Base-by-base conservation (phyloP, 1,140 invertebrate genomes). In the Penaeus indicus region DNA sequence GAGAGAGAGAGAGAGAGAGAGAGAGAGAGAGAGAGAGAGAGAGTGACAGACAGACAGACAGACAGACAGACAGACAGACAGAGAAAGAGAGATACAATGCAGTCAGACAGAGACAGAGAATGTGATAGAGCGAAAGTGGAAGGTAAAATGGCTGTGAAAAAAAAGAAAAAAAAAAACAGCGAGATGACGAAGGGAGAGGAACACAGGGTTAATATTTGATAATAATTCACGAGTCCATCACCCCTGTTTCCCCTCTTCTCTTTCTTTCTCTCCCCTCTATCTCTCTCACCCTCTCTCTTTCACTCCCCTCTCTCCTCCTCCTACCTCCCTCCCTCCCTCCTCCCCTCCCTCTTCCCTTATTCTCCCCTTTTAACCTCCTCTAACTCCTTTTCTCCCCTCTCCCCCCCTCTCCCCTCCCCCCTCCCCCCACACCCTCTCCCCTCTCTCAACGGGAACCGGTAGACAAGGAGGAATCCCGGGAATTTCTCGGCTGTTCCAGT, bases 381-480 rank as follows among this genome's bases (percentile, higher is more conserved):
- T 60, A 19, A 8, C 27, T 32, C 38, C 19, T 25, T 60, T 19
- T 60, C 60, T 60, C 4, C n/a, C 82, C 21, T 42, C 79, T 25
- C 80, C 32, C 64, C 54, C 84, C 83, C 72, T 62, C 63, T 19
- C 64, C 84, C 84, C 78, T 78, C 83, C 63, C 84, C 61, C 42
- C 79, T 62, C 64, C 64, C n/a, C n/a, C n/a, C n/a, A n/a, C n/a
- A n/a, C n/a, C n/a, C n/a, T n/a, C 72, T 60, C 75, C 77, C 62
- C 60, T 47, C 64, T 27, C 22, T 72, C 42, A 47, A 47, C 42
- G 42, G 42, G 42, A 47, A 47, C 60, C 84, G 61, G 47, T 32
- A 79, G 84, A 79, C 84, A 72, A 86, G 77, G 32, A 61, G 84
- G 84, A 79, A 86, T 86, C 67, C 61, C 84, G 79, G 64, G 84